Evolutionary conservation across 2,888 invertebrate species (phyloP).

Genomic region (Meta bourneti): DNA sequence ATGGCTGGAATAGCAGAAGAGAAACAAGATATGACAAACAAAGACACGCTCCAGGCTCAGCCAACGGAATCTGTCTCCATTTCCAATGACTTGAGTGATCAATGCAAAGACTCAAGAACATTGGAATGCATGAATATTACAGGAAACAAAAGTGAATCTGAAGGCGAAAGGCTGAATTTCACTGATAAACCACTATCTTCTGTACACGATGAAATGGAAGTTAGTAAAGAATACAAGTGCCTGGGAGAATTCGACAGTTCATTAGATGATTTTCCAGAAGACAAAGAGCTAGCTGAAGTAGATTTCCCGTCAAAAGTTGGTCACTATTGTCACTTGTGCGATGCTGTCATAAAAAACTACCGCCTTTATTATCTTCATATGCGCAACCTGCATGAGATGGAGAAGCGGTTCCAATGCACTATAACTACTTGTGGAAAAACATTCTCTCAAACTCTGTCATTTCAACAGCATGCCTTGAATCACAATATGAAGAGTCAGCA

Average conservation of each 20-base stretch:
- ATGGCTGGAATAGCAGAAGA: constrained; percentile 70
- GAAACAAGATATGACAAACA: constrained; percentile 61
- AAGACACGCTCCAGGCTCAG: constrained; percentile 64
- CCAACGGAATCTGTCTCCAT: constrained; percentile 44
- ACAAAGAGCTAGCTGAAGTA: constrained; percentile 71
- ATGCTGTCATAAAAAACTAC: constrained; percentile 77
- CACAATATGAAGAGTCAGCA: constrained; percentile 77
- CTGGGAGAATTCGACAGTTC: constrained; percentile 61
- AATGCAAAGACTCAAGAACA: constrained; percentile 40
- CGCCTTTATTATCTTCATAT: constrained; percentile 76
- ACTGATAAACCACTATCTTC: background rate
- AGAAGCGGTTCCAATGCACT: constrained; percentile 77
- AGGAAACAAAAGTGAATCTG: constrained; percentile 45
- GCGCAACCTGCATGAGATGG: constrained; percentile 77
- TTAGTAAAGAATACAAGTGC: constrained; percentile 69
- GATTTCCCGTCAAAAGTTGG: constrained; percentile 77
- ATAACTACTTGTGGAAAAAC: constrained; percentile 76
- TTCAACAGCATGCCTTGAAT: constrained; percentile 72
- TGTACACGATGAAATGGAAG: constrained; percentile 45
- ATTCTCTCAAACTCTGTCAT: constrained; percentile 67
- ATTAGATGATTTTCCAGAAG: constrained; percentile 73
- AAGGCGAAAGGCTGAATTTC: background rate
- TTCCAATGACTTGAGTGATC: constrained; percentile 41
- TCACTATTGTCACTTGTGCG: constrained; percentile 77
- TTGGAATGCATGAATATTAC: constrained; percentile 61